phyloP scores from a whole-genome alignment of 2,113 vertebrate genomes.

The Daboia siamensis region DNA sequence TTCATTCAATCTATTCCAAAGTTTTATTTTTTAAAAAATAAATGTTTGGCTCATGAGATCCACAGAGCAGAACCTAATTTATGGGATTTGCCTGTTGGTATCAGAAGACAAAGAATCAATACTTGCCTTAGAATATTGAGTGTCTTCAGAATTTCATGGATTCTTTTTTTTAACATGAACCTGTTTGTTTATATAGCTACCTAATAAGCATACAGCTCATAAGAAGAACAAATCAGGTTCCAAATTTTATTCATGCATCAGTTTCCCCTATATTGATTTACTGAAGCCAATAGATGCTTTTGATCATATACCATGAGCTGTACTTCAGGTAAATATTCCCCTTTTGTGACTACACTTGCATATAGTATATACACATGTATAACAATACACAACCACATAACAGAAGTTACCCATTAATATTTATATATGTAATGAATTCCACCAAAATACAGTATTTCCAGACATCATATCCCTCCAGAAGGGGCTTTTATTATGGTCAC shows the following conservation, averaged over 20 bases:
- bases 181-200: not conserved
- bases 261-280: not conserved
- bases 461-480: not conserved
- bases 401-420: not conserved
- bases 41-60: not conserved
- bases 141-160: not conserved
- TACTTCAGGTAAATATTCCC: not conserved
- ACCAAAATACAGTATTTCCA: not conserved
- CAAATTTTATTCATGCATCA: not conserved
- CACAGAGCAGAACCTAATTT: not conserved
- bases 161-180: not conserved
- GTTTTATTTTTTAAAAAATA: not conserved
- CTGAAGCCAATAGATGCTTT: not conserved
- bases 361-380: not conserved
- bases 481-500: not conserved
- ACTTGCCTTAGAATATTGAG: not conserved
- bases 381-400: not conserved
- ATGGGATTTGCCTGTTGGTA: not conserved
- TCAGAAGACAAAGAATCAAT: not conserved
- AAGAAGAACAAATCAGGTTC: not conserved
- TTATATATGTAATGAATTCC: not conserved
- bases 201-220: not conserved
- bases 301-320: not conserved
- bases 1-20: not conserved
- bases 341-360: not conserved